Conservation (phyloP, 1,140 invertebrate species). For the Pissodes strobi region DNA sequence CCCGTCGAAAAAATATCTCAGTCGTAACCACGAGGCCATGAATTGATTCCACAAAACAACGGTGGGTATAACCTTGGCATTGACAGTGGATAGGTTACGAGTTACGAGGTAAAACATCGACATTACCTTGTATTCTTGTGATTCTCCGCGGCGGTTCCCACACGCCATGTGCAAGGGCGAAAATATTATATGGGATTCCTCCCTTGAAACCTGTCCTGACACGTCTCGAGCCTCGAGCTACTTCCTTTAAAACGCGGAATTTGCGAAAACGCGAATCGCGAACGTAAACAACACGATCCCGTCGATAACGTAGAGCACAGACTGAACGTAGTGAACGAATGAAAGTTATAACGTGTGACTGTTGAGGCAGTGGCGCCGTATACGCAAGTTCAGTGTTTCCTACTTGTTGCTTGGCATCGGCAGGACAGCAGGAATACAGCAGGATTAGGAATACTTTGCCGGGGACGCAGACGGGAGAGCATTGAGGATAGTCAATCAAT, state of each 20-base stretch:
- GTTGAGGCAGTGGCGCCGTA: conserved; percentile 9
- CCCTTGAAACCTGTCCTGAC: background rate
- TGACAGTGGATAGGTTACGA: background rate
- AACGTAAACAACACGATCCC: background rate
- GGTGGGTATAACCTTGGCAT: background rate
- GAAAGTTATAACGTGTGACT: conserved; percentile 19
- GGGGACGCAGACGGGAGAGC: too few relatives aligned
- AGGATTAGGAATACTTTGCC: background rate
- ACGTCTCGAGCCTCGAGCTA: background rate
- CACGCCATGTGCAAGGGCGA: background rate
- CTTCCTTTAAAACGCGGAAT: background rate
- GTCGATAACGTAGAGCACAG: background rate
- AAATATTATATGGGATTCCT: background rate
- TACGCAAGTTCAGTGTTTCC: conserved; percentile 16
- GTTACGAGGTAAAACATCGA: too few relatives aligned
- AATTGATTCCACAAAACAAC: too few relatives aligned
- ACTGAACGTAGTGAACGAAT: conserved; percentile 12
- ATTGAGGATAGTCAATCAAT: too few relatives aligned
- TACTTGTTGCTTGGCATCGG: conserved; percentile 23
- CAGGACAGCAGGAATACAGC: conserved; percentile 3
- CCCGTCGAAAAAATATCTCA: too few relatives aligned
- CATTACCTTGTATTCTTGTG: background rate
- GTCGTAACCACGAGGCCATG: too few relatives aligned
- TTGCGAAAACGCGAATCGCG: background rate
- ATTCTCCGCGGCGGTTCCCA: background rate